A percentile compares a stretch with the other conserved stretches of the same genome.
Evolutionary conservation across 2,797 vertebrate genomes (phyloP).

Genomic region (Anomalospiza imberbis): DNA sequence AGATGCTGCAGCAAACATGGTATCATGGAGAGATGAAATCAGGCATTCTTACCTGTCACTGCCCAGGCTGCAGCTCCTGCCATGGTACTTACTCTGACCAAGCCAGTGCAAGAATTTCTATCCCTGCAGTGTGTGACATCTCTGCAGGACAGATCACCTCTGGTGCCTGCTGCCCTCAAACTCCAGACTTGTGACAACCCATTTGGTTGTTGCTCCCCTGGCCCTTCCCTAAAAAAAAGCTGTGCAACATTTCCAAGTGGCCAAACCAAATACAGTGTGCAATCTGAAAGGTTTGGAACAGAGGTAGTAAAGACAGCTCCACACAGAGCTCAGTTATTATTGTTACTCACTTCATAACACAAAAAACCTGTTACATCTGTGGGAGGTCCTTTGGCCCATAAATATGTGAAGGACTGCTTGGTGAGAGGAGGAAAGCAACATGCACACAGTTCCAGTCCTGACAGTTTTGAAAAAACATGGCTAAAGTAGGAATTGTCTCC

Average conservation of each 20-base stretch:
- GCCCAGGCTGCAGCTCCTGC: neutral
- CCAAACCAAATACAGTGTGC: neutral
- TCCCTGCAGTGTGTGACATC: neutral
- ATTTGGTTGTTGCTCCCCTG: neutral
- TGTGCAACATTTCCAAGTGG: conserved; percentile 8
- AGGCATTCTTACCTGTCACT: neutral
- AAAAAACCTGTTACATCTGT: neutral
- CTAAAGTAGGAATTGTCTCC: neutral
- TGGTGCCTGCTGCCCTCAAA: neutral
- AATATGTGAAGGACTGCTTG: neutral
- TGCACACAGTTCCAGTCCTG: neutral
- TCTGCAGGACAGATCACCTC: neutral
- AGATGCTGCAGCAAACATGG: neutral
- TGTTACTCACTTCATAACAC: neutral
- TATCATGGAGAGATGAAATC: neutral
- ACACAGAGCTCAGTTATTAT: neutral
- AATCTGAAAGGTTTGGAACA: neutral
- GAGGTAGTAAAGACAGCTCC: conserved; percentile 19
- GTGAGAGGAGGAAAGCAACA: neutral
- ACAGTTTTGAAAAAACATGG: neutral
- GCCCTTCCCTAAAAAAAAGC: neutral
- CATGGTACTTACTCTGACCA: neutral
- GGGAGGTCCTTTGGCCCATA: neutral
- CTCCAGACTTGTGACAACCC: neutral
- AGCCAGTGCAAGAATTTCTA: neutral